Conservation (phyloP, 1,140 invertebrate genomes). For the Mercenaria mercenaria region DNA sequence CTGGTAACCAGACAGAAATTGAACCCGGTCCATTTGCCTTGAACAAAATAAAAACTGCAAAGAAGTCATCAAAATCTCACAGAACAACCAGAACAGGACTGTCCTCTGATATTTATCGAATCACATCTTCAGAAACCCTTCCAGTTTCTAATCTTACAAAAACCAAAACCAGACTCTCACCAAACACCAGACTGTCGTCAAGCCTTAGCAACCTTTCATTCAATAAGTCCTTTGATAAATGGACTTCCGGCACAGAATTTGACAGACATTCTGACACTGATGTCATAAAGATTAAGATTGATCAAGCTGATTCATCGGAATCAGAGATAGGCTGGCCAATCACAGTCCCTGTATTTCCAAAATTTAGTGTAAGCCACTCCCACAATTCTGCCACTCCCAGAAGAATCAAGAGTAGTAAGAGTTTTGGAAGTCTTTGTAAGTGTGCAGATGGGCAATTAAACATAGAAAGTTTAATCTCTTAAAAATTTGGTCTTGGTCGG, state of each 20-base stretch:
- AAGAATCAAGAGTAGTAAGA: constrained; percentile 26
- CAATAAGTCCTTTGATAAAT: background rate
- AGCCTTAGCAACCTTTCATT: constrained; percentile 14
- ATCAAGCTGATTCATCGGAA: background rate
- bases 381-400: constrained; percentile 11
- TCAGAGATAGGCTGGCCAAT: background rate
- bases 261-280: constrained; percentile 31
- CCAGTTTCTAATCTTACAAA: background rate
- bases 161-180: background rate
- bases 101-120: constrained; percentile 1
- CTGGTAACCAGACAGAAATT: background rate
- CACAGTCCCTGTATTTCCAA: background rate
- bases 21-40: background rate
- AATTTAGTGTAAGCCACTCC: background rate
- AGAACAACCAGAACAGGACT: background rate
- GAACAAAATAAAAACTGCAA: background rate
- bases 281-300: constrained; percentile 13
- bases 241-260: background rate
- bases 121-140: constrained; percentile 11
- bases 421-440: constrained; percentile 26
- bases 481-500: background rate
- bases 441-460: background rate
- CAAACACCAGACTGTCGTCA: constrained; percentile 1
- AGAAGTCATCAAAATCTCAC: background rate
- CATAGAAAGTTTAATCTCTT: background rate